Base-by-base conservation (phyloP, 2,113 vertebrate genomes). In the Halichoerus grypus region DNA sequence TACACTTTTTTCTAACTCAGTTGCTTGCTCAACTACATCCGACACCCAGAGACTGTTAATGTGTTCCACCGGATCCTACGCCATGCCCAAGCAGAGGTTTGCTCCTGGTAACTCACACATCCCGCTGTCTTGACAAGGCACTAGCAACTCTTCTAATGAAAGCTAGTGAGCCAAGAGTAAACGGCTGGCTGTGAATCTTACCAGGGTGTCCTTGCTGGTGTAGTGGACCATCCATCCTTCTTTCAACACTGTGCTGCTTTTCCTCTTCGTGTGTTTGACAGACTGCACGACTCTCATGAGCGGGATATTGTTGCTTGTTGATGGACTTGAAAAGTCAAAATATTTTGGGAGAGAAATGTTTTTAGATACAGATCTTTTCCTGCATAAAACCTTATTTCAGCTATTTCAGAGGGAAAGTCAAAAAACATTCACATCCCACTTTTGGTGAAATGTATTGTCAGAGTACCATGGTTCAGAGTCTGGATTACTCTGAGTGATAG, bases 171-270 rank as follows among this genome's bases (percentile, higher is more conserved):
- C 21, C 33, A 46, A 83, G 15, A 84, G 39, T 55, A 7, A 21
- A 16, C 0, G 7, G 7, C 11, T 39, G 16, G 71, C 33, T 65
- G 9, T 0, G 9, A 80, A 31, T 91, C 99, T 99, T 98, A 99
- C 99, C 99, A 99, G 98, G 0, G 99, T 98, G 96, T 99, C 99
- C 98, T 99, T 99, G 99, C 99, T 99, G 97, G 99, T 99, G 98
- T 99, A 99, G 98, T 99, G 99, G 97, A 99, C 99, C 99, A 99
- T 99, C 99, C 99, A 99, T 5, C 99, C 99, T 93, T 99, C 99
- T 97, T 99, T 99, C 99, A 99, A 99, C 46, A 99, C 99, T 1
- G 99, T 99, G 98, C 99, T 99, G 98, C 99, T 99, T 99, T 99
- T 99, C 99, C 99, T 99, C 98, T 99, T 99, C 1, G 99, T 99